Base-by-base conservation (phyloP, 1,140 invertebrate species). In the Drosophila prosaltans region DNA sequence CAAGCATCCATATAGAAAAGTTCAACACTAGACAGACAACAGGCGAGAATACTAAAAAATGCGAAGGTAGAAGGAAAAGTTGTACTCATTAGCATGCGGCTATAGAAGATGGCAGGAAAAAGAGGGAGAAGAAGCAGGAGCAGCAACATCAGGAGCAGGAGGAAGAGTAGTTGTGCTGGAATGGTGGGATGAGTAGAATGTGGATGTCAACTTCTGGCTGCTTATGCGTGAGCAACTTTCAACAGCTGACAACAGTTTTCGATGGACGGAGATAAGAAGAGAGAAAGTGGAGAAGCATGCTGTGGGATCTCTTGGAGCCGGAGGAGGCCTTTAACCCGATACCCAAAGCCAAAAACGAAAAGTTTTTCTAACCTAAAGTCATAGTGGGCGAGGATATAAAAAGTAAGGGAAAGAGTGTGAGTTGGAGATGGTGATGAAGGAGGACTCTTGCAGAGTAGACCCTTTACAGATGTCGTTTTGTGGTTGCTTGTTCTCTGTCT, bases 41-140 rank as follows among this genome's bases (percentile, higher is more conserved):
- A 70, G 48, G 10, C 9, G 10, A n/a, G 40, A 60, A 59, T 30
- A 70, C 45, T 51, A 63, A 68, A 66, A 82, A 71, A 64, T 51
- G 60, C 16, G 28, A 58, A 79, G 70, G 51, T 59, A 61, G 41
- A 72, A 48, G 21, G 32, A 58, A 72, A 86, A 82, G 68, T 74
- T 86, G 73, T 70, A 74, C 83, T 86, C 83, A 86, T 86, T 86
- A 86, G 80, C 83, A 88, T 86, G 80, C 80, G 76, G 72, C 71
- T 65, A 72, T 45, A 51, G 45, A 24, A 51, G n/a, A 26, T 51
- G 21, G 21, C 1, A 45, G 16, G 5, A 8, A 4, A 2, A 8
- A 4, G 10, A 45, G 4, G 43, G 7, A 7, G 45, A 48, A 9
- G 9, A 10, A 0, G 45, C 16, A 26, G 24, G 21, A 26, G 21